Conservation (phyloP, 1,140 invertebrate genomes). For the Littorina saxatilis region DNA sequence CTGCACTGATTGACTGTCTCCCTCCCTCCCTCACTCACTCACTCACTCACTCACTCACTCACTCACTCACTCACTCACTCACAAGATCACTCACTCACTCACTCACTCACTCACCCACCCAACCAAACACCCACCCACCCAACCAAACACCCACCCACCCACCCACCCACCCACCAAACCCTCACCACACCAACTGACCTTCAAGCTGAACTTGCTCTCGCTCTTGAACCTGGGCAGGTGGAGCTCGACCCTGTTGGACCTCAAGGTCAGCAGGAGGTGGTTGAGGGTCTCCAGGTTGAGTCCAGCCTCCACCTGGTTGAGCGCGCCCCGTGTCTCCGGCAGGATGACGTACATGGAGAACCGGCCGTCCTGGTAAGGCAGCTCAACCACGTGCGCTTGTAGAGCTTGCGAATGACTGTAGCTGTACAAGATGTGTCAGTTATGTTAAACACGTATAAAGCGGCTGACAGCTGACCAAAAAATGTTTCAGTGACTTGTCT, state of each 20-base stretch:
- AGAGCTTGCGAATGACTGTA: constrained; percentile 76
- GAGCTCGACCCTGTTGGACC: constrained; percentile 49
- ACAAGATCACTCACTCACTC: too few species aligned
- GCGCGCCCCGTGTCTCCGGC: constrained; percentile 75
- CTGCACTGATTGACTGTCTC: too few species aligned
- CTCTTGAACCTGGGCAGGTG: constrained; percentile 83
- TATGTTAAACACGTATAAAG: background rate
- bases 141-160: background rate
- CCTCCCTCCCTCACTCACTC: too few species aligned
- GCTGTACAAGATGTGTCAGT: background rate
- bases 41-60: too few species aligned
- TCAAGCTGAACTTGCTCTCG: constrained; percentile 60
- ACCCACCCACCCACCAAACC: background rate
- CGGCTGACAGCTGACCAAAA: background rate
- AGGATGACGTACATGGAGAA: constrained; percentile 85
- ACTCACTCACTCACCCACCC: too few species aligned
- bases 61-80: too few species aligned
- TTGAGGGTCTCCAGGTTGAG: constrained; percentile 74
- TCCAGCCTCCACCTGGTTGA: constrained; percentile 75
- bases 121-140: too few species aligned
- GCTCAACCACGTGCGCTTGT: constrained; percentile 82
- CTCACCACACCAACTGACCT: background rate
- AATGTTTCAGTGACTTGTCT: background rate
- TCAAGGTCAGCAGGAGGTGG: constrained; percentile 7
- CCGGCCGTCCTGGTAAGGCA: constrained; percentile 83